Conservation (phyloP, 2,113 vertebrate genomes). For the Dipodomys spectabilis region DNA sequence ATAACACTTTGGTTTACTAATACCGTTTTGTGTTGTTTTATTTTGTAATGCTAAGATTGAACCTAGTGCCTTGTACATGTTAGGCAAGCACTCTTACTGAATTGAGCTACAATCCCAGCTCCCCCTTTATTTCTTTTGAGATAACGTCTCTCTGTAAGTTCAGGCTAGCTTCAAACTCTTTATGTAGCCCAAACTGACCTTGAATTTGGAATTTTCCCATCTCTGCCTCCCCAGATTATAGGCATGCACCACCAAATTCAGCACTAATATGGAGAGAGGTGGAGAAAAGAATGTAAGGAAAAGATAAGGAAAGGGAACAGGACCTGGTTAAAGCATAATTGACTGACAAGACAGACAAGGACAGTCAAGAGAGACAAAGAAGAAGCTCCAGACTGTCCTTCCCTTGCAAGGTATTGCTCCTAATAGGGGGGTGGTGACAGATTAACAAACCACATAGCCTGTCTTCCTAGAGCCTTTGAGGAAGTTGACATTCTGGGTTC, state of each 20-base stretch:
- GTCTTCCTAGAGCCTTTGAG: not conserved
- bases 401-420: not conserved
- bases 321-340: not conserved
- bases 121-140: too few species aligned
- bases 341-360: not conserved
- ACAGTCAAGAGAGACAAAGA: not conserved
- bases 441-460: not conserved
- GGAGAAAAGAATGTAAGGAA: not conserved
- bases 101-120: too few species aligned
- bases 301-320: not conserved
- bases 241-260: too few species aligned
- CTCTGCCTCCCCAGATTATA: too few species aligned
- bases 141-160: too few species aligned
- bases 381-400: not conserved
- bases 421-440: not conserved
- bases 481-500: fast-evolving
- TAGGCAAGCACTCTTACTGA: too few species aligned
- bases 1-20: not conserved
- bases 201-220: too few species aligned
- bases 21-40: not conserved
- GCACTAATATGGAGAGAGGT: not conserved
- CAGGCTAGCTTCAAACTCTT: too few species aligned
- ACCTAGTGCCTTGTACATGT: too few species aligned
- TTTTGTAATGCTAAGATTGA: too few species aligned
- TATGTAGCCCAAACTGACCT: too few species aligned